Conservation (phyloP, 1,140 invertebrate genomes). For the Nomia melanderi region DNA sequence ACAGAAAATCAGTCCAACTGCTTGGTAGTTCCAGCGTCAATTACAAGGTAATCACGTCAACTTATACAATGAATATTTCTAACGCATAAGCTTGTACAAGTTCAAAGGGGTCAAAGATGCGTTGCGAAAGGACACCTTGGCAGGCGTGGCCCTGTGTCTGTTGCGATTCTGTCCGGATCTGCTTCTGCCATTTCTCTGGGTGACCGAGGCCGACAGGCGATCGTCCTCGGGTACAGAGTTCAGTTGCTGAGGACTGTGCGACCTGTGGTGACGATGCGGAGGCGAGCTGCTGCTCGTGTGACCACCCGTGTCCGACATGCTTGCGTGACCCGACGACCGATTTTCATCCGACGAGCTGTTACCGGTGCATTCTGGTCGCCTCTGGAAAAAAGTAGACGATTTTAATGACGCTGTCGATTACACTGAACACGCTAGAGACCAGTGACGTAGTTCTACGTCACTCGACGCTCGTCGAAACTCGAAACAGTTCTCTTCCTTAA, state of each 20-base stretch:
- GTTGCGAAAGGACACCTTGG: constrained; percentile 80
- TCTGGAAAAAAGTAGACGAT: constrained; percentile 76
- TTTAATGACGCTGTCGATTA: too few species aligned
- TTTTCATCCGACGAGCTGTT: constrained; percentile 94
- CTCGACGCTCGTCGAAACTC: too few species aligned
- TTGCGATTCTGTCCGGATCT: constrained; percentile 82
- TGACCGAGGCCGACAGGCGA: constrained; percentile 85
- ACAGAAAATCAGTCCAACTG: too few species aligned
- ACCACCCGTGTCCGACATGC: constrained; percentile 92
- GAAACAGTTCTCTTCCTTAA: too few species aligned
- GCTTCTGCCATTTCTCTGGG: constrained; percentile 83
- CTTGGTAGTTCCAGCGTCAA: too few species aligned
- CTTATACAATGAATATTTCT: too few species aligned
- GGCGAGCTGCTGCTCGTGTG: constrained; percentile 86
- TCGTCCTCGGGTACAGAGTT: constrained; percentile 87
- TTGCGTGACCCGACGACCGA: constrained; percentile 93
- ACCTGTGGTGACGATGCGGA: constrained; percentile 80
- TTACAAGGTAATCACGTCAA: too few species aligned
- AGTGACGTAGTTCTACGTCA: too few species aligned
- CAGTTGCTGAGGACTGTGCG: constrained; percentile 82
- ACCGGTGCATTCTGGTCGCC: constrained; percentile 87
- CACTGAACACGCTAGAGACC: too few species aligned
- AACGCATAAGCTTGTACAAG: too few species aligned
- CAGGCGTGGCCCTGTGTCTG: constrained; percentile 85
- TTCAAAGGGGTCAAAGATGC: neutral